Percentiles rank a stretch among this genome's conserved stretches.
These are phyloP conservation scores for Procambarus clarkii DNA, from an alignment of 1,140 invertebrate genomes.

Conservation along the genomic window DNA sequence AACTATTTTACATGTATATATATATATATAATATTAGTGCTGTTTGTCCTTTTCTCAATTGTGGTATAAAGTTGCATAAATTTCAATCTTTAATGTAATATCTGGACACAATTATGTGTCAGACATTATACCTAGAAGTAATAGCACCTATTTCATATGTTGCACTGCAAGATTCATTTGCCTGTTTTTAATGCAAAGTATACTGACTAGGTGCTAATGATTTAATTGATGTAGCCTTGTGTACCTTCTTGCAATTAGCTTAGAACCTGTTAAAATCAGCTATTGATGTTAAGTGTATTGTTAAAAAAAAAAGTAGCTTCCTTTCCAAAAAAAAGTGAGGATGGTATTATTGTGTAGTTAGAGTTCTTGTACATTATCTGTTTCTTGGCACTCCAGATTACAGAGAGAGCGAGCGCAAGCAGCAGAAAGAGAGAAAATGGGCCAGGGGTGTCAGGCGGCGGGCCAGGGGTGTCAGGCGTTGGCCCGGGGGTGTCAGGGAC, in stretches of 20 bases:
- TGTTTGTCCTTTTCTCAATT: conserved; percentile 6
- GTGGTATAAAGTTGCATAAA: conserved; percentile 51
- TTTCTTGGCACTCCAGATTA: conserved; percentile 75
- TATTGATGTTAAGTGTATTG: conserved; percentile 41
- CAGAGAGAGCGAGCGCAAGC: conserved; percentile 78
- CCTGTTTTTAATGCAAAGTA: conserved; percentile 42
- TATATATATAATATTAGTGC: conserved; percentile 23
- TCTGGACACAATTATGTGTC: conserved; percentile 42
- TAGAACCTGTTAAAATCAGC: conserved; percentile 26
- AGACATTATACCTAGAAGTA: conserved; percentile 45
- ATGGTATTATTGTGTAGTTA: conserved; percentile 11
- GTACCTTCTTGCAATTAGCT: conserved; percentile 18
- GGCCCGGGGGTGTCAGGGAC: conserved; percentile 64
- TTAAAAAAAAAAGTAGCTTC: conserved; percentile 34
- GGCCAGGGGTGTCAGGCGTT: conserved; percentile 52
- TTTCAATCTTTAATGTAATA: conserved; percentile 29
- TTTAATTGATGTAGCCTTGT: conserved; percentile 51
- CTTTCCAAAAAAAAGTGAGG: conserved; percentile 44
- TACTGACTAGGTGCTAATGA: conserved; percentile 39
- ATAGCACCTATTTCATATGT: conserved; percentile 51
- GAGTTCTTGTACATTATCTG: conserved; percentile 15
- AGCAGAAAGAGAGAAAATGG: conserved; percentile 77
- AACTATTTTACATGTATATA: not conserved
- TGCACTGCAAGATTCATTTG: conserved; percentile 61
- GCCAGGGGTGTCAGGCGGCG: conserved; percentile 62